Evolutionary conservation across 2,888 invertebrate species (phyloP).

Genomic region (Mesoligia furuncula): DNA sequence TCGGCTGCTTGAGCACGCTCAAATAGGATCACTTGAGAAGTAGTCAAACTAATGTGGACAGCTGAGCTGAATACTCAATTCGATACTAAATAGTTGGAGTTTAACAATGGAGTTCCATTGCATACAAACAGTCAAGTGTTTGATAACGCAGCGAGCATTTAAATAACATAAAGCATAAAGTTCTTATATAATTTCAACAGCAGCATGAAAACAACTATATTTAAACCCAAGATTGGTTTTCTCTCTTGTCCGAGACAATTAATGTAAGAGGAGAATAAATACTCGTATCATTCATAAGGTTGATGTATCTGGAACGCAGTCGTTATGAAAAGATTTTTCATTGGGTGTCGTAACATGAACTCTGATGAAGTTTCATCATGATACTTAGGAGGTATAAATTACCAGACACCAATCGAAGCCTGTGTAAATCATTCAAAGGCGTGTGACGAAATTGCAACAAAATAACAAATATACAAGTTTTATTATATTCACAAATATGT

Average conservation of each 20-base stretch:
- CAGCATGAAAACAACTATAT: slow-evolving; percentile 13
- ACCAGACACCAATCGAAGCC: slow-evolving; percentile 46
- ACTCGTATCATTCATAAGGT: slow-evolving; percentile 46
- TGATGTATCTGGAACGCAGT: slow-evolving; percentile 58
- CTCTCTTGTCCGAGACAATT: slow-evolving; percentile 29
- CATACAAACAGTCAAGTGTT: slow-evolving; percentile 23
- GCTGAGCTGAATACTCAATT: slow-evolving; percentile 61
- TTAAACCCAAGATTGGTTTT: slow-evolving; percentile 35
- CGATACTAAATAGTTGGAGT: slow-evolving; percentile 39
- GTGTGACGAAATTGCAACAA: slow-evolving; percentile 47
- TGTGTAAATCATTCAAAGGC: slow-evolving; percentile 54
- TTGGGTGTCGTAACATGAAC: slow-evolving; percentile 44
- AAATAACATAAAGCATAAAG: neutral
- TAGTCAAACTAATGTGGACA: slow-evolving; percentile 66
- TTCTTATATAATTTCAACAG: slow-evolving; percentile 15
- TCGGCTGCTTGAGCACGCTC: slow-evolving; percentile 77
- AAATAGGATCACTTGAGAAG: slow-evolving; percentile 72
- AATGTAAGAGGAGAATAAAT: slow-evolving; percentile 45
- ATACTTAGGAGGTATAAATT: slow-evolving; percentile 52
- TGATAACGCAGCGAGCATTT: slow-evolving; percentile 14
- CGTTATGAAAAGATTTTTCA: slow-evolving; percentile 61
- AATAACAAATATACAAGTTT: slow-evolving; percentile 44
- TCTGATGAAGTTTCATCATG: slow-evolving; percentile 52
- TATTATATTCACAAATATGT: slow-evolving; percentile 49
- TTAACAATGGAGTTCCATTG: slow-evolving; percentile 36